A percentile compares a stretch with the other conserved stretches of the same genome.
phyloP scores from a whole-genome alignment of 2,113 vertebrate genomes.

The Aplodontia rufa region DNA sequence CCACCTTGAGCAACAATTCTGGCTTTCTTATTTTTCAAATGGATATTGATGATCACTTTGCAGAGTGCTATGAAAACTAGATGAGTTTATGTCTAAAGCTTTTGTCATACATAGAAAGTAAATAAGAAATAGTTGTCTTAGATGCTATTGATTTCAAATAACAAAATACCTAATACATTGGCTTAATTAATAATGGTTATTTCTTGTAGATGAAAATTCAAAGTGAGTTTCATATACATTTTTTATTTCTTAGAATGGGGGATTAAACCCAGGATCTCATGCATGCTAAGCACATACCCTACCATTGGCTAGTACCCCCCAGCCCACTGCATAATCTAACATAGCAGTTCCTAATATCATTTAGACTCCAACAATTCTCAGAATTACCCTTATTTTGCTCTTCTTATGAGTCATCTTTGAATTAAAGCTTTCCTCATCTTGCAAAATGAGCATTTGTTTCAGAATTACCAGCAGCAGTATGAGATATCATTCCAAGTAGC shows the following conservation, averaged over 20 bases:
- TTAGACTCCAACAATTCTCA: not conserved
- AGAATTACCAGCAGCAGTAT: not conserved
- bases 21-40: slow-evolving; percentile 13
- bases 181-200: not conserved
- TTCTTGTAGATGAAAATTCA: not conserved
- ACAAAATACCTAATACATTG: not conserved
- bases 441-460: not conserved
- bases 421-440: not conserved
- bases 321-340: not conserved
- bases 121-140: not conserved
- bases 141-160: not conserved
- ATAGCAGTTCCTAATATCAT: not conserved
- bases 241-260: too few species aligned
- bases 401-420: not conserved
- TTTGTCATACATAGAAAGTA: not conserved
- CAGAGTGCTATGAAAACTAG: not conserved
- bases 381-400: not conserved
- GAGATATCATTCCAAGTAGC: not conserved
- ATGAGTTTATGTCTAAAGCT: not conserved
- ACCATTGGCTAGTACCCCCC: too few species aligned
- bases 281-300: not conserved
- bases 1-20: not conserved
- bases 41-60: not conserved
- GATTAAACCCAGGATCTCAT: not conserved
- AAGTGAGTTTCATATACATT: not conserved